Evolutionary conservation across 2,113 vertebrate genomes (phyloP).

Genomic region (Chascanopsetta lugubris): DNA sequence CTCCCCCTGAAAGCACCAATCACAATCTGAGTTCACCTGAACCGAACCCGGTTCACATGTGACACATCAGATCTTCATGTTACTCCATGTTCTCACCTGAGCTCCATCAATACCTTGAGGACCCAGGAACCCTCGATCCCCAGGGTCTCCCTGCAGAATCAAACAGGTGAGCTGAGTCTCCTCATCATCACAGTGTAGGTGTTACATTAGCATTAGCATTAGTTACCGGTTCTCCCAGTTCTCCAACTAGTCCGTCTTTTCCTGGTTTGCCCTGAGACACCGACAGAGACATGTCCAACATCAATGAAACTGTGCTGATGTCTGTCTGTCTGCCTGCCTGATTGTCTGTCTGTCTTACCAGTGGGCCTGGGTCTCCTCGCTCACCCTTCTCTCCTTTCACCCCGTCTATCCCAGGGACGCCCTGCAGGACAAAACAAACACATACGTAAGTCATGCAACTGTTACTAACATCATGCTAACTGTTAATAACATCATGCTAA

Average conservation of each 20-base stretch:
- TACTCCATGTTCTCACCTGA: slow-evolving; percentile 46
- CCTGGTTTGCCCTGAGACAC: slow-evolving; percentile 77
- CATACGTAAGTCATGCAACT: background rate
- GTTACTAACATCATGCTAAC: background rate
- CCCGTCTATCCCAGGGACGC: slow-evolving; percentile 43
- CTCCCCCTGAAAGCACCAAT: slow-evolving; percentile 64
- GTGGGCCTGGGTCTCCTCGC: slow-evolving; percentile 67
- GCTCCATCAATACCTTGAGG: slow-evolving; percentile 65
- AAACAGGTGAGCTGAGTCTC: background rate
- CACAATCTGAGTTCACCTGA: background rate
- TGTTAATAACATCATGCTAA: background rate
- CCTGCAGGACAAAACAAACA: slow-evolving; percentile 58
- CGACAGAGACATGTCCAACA: slow-evolving; percentile 1
- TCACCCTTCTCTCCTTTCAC: slow-evolving; percentile 70
- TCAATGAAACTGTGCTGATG: too few species aligned
- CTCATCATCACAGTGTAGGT: background rate
- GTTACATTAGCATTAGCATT: background rate
- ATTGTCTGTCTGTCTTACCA: slow-evolving; percentile 62
- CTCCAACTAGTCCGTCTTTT: slow-evolving; percentile 65
- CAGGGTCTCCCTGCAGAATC: slow-evolving; percentile 68
- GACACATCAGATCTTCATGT: background rate
- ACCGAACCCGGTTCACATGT: background rate
- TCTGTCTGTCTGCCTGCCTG: too few species aligned
- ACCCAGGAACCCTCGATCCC: slow-evolving; percentile 61
- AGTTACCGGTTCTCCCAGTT: slow-evolving; percentile 59